Base-by-base conservation (phyloP, 2,797 vertebrate genomes). In the Phaenicophaeus curvirostris region DNA sequence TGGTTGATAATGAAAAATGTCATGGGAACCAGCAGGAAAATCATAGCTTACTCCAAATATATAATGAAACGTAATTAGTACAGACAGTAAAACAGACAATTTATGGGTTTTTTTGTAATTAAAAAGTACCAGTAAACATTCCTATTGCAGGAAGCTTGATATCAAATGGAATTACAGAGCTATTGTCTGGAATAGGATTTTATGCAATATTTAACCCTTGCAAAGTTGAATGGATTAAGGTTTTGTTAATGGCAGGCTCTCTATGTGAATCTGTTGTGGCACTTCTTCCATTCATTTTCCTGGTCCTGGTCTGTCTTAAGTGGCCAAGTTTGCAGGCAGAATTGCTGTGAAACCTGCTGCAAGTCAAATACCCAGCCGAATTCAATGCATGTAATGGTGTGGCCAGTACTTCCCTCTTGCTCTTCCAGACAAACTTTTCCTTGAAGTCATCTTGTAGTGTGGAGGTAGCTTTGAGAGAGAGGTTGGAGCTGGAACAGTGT, bases 21-120 rank as follows among this genome's bases (percentile, higher is more conserved):
- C 97, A 97, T 97, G 97, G 97, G 97, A 98, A 98, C 97, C 96
- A 97, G 97, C 87, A 92, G 93, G 97, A 97, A 98, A 98, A 98
- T 98, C 97, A 98, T 96, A 98, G 96, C 97, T 97, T 97, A 97
- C 95, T 97, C 88, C 95, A 97, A 97, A 96, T 95, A 96, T 94
- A 96, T 97, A 98, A 98, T 97, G 97, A 98, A 97, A 96, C 95
- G 97, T 96, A 98, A 98, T 98, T 98, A 98, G 97, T 95, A 93
- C 96, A 97, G 97, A 97, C 96, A 98, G 98, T 96, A 98, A 98
- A 97, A 97, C 98, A 98, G 97, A 97, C 96, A 97, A 97, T 98
- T 98, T 98, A 96, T 96, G 95, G 31, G 0, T 3, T 54, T 95
- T 96, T 86, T 84, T 4, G 21, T 97, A 97, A 97, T 97, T 96